Evolutionary conservation across 2,797 vertebrate species (phyloP).

Genomic region (Acridotheres tristis): DNA sequence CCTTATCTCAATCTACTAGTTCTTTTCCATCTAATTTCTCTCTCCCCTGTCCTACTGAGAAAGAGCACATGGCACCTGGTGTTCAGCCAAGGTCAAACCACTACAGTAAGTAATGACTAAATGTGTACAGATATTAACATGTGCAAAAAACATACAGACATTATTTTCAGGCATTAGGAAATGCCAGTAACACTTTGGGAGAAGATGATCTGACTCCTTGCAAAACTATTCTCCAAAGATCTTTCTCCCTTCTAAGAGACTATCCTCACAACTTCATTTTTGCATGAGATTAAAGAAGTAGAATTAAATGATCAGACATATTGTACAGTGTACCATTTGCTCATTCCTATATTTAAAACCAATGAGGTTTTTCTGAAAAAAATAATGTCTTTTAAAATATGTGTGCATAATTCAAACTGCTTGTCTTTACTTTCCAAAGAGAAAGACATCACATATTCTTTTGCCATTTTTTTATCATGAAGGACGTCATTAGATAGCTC

Average conservation of each 20-base stretch:
- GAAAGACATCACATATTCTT: neutral
- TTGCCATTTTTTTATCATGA: neutral
- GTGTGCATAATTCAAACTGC: neutral
- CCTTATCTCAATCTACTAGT: no score
- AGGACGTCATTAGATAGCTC: neutral
- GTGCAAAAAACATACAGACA: neutral
- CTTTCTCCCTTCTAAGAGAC: neutral
- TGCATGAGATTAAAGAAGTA: neutral
- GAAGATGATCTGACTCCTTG: neutral
- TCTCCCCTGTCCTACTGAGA: neutral
- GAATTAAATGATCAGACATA: neutral
- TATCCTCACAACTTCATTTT: neutral
- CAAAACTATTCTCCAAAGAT: neutral
- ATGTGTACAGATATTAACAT: neutral
- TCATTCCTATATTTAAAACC: neutral
- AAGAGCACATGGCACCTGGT: neutral
- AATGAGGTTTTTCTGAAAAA: neutral
- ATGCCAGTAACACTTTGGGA: neutral
- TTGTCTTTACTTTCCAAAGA: fast-evolving
- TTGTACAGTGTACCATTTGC: fast-evolving
- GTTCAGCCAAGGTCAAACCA: neutral
- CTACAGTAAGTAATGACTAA: neutral
- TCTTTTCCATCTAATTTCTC: neutral
- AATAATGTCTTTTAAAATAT: neutral
- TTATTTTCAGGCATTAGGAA: neutral